Evolutionary conservation across 2,797 vertebrate genomes (phyloP).

Genomic region (Phataginus tricuspis): DNA sequence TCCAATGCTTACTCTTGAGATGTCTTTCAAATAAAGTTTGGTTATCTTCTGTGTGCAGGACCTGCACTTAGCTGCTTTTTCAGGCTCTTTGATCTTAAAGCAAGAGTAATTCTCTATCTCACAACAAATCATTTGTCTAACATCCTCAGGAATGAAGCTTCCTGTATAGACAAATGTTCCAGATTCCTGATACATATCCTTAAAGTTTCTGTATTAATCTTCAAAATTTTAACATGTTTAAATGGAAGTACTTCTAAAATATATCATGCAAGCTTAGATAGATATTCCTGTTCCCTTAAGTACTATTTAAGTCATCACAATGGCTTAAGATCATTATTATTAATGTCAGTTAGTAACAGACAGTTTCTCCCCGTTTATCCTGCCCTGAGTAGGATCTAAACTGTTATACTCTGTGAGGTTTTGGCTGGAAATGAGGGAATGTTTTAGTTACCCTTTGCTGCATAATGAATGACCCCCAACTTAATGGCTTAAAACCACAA

Average conservation of each 20-base stretch:
- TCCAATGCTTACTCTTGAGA: background rate
- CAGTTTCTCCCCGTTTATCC: background rate
- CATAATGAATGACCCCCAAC: background rate
- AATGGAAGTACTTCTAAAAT: slow-evolving; percentile 46
- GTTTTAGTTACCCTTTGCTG: background rate
- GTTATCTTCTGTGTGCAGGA: background rate
- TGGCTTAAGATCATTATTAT: slow-evolving; percentile 9
- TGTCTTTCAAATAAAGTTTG: background rate
- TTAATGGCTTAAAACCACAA: background rate
- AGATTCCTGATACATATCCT: slow-evolving; percentile 25
- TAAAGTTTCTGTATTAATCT: slow-evolving; percentile 15
- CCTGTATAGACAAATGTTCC: background rate
- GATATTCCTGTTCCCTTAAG: slow-evolving; percentile 40
- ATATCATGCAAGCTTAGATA: background rate
- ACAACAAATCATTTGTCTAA: background rate
- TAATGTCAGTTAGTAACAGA: background rate
- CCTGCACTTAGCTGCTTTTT: background rate
- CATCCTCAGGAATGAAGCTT: slow-evolving; percentile 28
- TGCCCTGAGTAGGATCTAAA: background rate
- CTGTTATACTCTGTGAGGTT: background rate
- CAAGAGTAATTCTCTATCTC: background rate
- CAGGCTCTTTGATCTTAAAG: slow-evolving; percentile 18
- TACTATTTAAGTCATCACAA: background rate
- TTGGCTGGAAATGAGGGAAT: background rate
- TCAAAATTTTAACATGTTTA: slow-evolving; percentile 41